Evolutionary conservation across 2,113 vertebrate genomes (phyloP).

Genomic region (Saimiri boliviensis): DNA sequence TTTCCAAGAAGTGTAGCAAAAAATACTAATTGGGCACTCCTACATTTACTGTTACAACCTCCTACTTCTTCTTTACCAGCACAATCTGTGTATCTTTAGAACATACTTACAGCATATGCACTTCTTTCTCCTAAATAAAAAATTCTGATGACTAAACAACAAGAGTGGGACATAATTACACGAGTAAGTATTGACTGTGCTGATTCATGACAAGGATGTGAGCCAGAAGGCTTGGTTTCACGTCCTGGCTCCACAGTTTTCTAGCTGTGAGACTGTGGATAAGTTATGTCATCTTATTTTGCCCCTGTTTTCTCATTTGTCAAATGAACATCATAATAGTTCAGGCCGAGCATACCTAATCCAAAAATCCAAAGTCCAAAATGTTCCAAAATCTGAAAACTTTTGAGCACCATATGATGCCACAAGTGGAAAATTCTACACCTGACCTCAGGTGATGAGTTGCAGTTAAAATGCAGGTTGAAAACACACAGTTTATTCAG

Average conservation of each 20-base stretch:
- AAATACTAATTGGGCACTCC: not conserved
- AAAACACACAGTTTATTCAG: not conserved
- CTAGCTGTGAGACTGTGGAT: not conserved
- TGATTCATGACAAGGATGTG: not conserved
- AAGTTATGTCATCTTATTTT: not conserved
- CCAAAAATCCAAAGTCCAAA: not conserved
- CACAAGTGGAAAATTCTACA: not conserved
- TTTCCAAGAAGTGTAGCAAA: not conserved
- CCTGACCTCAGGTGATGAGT: not conserved
- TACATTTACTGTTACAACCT: not conserved
- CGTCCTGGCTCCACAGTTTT: not conserved
- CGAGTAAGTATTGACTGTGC: rapidly evolving
- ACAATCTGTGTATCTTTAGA: not conserved
- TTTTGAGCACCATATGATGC: not conserved
- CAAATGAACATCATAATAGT: not conserved
- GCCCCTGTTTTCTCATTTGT: not conserved
- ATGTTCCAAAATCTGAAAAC: not conserved
- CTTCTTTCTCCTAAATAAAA: not conserved
- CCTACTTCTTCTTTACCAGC: not conserved
- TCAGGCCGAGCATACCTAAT: not conserved
- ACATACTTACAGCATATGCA: not conserved
- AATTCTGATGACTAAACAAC: not conserved
- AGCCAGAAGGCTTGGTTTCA: not conserved
- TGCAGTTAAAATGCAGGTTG: not conserved
- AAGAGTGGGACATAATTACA: not conserved